A percentile compares a stretch with the other conserved stretches of the same genome.
Evolutionary conservation across 1,140 invertebrate species (phyloP).

Genomic region (Pogonomyrmex barbatus): DNA sequence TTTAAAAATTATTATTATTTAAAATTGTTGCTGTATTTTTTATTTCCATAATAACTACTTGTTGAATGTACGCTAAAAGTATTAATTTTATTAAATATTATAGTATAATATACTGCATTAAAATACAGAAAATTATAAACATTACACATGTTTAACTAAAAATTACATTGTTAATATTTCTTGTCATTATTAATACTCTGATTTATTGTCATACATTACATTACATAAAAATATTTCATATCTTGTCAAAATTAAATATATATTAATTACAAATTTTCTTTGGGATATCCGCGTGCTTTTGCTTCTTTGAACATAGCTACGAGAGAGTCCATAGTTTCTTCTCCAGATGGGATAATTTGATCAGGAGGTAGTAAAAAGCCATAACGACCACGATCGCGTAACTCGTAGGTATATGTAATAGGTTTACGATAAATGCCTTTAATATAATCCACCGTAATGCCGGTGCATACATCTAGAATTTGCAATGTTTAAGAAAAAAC

Average conservation of each 20-base stretch:
- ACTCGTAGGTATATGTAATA: conserved; percentile 90
- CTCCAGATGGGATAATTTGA: conserved; percentile 90
- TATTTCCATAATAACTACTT: background rate
- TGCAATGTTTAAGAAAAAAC: background rate
- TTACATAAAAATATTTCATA: background rate
- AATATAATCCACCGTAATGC: conserved; percentile 92
- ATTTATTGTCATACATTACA: too few species aligned
- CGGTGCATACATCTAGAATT: conserved; percentile 87
- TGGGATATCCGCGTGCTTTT: background rate
- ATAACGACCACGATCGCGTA: conserved; percentile 90
- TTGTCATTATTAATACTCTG: background rate
- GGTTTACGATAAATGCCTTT: conserved; percentile 89
- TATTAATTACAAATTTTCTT: background rate
- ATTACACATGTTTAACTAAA: background rate
- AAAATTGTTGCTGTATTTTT: background rate
- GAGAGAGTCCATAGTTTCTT: conserved; percentile 90
- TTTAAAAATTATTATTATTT: too few species aligned
- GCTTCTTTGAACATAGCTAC: conserved; percentile 87
- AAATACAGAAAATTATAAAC: background rate
- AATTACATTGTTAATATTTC: background rate
- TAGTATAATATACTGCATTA: background rate
- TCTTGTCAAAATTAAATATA: background rate
- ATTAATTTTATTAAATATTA: background rate
- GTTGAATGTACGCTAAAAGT: background rate
- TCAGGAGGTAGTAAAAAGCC: conserved; percentile 92